These are phyloP conservation scores for Lydus trimaculatus DNA, from an alignment of 2,888 invertebrate species.

Conservation along the genomic window DNA sequence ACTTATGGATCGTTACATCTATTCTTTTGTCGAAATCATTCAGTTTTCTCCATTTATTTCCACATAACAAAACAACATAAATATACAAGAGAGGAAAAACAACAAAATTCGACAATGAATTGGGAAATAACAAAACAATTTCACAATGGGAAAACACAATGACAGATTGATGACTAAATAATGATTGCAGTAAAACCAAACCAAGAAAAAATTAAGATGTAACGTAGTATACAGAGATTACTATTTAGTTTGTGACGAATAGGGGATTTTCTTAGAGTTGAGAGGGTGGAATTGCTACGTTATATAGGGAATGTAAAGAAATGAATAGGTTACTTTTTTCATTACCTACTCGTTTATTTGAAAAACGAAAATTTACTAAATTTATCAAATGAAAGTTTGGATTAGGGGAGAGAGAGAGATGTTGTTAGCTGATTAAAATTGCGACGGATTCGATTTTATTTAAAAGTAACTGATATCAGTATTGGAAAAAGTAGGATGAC, in stretches of 20 bases:
- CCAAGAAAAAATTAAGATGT: not conserved
- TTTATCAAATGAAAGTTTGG: not conserved
- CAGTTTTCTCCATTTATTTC: not conserved
- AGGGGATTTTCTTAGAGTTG: not conserved
- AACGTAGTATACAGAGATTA: not conserved
- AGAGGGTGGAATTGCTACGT: not conserved
- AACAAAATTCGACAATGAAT: not conserved
- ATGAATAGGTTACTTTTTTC: not conserved
- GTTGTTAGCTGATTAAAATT: conserved; percentile 7
- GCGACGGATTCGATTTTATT: not conserved
- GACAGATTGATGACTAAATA: not conserved
- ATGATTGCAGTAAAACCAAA: not conserved
- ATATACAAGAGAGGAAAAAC: not conserved
- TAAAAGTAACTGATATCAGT: not conserved
- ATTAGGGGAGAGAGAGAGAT: not conserved
- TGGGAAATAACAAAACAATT: not conserved
- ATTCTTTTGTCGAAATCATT: conserved; percentile 19
- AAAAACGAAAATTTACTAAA: not conserved
- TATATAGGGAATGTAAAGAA: not conserved
- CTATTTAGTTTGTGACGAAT: not conserved
- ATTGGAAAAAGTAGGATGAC: not conserved
- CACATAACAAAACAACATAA: not conserved
- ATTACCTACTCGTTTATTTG: not conserved
- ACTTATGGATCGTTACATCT: conserved; percentile 41
- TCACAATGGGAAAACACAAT: not conserved